A percentile compares a stretch with the other conserved stretches of the same genome.
Evolutionary conservation across 2,113 vertebrate species (phyloP).

Genomic region (Todiramphus chloris): DNA sequence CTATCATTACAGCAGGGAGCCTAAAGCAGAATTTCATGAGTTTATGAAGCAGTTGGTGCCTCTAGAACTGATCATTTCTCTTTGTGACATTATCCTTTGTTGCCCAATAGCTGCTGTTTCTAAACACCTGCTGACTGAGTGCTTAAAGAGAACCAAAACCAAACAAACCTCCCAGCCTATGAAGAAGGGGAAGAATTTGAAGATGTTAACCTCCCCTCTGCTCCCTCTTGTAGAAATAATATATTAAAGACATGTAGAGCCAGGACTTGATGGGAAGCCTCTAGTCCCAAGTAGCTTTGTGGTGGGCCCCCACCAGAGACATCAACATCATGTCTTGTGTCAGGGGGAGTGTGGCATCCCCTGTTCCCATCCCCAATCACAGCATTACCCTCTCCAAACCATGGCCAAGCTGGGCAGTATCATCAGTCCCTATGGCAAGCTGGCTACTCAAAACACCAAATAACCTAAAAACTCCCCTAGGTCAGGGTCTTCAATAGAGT

Average conservation of each 20-base stretch:
- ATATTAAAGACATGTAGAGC: background rate
- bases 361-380: background rate
- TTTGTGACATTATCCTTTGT: background rate
- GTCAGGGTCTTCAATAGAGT: background rate
- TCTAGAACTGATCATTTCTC: background rate
- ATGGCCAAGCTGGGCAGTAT: background rate
- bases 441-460: background rate
- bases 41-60: background rate
- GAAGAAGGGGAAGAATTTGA: slow-evolving; percentile 45
- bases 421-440: no score
- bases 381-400: accelerated
- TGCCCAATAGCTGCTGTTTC: background rate
- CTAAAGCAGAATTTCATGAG: background rate
- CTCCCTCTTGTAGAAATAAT: background rate
- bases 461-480: background rate
- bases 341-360: background rate
- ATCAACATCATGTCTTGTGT: accelerated
- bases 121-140: background rate
- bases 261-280: background rate
- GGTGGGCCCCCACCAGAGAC: accelerated
- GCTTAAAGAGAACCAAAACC: background rate
- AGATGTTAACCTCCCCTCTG: background rate
- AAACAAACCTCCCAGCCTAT: background rate
- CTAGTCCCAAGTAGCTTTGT: background rate
- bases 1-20: background rate